phyloP scores from a whole-genome alignment of 1,140 invertebrate species.

The Drosophila orena region DNA sequence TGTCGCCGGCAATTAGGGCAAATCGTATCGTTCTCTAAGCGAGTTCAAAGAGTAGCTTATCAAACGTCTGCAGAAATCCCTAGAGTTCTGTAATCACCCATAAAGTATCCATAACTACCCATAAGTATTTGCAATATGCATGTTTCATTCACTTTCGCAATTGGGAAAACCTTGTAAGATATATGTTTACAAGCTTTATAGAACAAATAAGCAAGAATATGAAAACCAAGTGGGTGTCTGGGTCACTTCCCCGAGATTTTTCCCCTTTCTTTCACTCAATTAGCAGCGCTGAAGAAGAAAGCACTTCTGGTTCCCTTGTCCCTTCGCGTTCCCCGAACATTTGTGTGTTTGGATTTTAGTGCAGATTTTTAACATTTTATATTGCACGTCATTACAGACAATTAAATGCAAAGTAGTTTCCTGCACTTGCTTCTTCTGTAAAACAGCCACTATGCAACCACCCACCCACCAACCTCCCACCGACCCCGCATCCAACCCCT shows the following conservation, averaged over 20 bases:
- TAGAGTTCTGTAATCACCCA: neutral
- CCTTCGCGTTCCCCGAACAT: constrained; percentile 4
- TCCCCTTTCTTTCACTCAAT: constrained; percentile 42
- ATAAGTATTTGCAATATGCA: neutral
- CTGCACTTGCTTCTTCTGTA: constrained; percentile 69
- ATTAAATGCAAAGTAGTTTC: constrained; percentile 85
- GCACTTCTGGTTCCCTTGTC: constrained; percentile 21
- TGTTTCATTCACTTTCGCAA: neutral
- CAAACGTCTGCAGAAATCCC: neutral
- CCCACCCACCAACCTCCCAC: constrained; percentile 4
- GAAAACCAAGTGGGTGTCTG: constrained; percentile 5
- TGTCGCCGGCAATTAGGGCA: constrained; percentile 9
- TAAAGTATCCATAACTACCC: too few relatives aligned
- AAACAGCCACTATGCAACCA: constrained; percentile 7
- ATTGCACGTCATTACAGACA: constrained; percentile 85
- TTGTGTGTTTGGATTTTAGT: constrained; percentile 66
- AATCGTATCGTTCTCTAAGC: neutral
- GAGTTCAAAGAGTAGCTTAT: neutral
- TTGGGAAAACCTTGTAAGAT: too few relatives aligned
- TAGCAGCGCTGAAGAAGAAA: constrained; percentile 41
- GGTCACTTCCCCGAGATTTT: constrained; percentile 11
- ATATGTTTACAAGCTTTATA: neutral
- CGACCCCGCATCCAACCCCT: neutral
- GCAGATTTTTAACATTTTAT: constrained; percentile 84
- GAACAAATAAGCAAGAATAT: neutral